These are phyloP conservation scores for Heliothis subflexa DNA, from an alignment of 1,140 invertebrate species.

Conservation along the genomic window DNA sequence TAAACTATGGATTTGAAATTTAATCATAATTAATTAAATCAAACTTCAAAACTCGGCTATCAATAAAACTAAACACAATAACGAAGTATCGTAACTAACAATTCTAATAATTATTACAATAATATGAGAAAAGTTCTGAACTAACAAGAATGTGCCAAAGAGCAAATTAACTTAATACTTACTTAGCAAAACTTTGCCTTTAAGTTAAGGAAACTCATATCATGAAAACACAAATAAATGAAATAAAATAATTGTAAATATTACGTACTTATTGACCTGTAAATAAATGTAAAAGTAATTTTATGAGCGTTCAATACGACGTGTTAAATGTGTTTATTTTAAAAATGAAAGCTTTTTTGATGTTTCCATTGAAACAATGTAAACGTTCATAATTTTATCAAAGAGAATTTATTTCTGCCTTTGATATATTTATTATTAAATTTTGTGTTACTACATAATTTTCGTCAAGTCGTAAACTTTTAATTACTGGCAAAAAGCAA, in stretches of 20 bases:
- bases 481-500: neutral
- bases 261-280: conserved; percentile 9
- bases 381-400: too few species aligned
- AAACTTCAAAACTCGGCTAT: neutral
- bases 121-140: neutral
- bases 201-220: conserved; percentile 20
- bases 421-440: neutral
- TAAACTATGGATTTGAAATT: neutral
- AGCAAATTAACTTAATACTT: conserved; percentile 26
- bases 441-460: neutral
- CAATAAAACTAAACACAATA: neutral
- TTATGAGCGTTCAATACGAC: conserved; percentile 2
- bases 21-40: neutral
- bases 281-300: conserved; percentile 33
- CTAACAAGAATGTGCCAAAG: conserved; percentile 33
- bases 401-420: neutral
- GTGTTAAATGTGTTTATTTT: conserved; percentile 21
- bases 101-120: conserved; percentile 4
- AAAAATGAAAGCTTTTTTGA: conserved; percentile 26
- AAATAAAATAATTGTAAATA: conserved; percentile 10
- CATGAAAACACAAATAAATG: conserved; percentile 22
- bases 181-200: neutral
- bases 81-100: neutral
- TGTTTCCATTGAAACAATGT: conserved; percentile 12
- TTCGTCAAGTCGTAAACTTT: too few species aligned